These are phyloP conservation scores for Otis tarda DNA, from an alignment of 2,113 vertebrate genomes.

Conservation along the genomic window DNA sequence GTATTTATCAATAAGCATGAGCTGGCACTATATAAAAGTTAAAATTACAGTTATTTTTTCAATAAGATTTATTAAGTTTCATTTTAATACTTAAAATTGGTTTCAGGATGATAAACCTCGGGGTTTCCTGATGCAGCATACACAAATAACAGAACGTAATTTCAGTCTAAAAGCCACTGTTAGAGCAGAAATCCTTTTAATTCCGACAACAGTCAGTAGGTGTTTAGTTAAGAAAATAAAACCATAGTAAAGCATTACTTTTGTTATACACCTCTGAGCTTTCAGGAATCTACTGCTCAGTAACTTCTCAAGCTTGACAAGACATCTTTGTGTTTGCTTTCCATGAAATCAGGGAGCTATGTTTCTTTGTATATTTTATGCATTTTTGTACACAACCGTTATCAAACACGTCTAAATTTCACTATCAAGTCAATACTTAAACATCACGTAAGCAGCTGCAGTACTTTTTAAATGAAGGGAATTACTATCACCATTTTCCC, in stretches of 20 bases:
- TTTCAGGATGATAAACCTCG: not conserved
- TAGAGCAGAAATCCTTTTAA: not conserved
- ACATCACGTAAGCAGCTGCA: not conserved
- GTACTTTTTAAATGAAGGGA: not conserved
- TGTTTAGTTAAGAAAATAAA: not conserved
- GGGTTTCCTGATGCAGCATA: not conserved
- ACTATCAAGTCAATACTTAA: not conserved
- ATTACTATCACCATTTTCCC: not conserved
- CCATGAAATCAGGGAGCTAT: not conserved
- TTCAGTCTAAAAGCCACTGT: not conserved
- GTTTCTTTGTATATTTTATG: not conserved
- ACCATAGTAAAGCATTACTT: not conserved
- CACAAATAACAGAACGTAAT: not conserved
- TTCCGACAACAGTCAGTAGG: not conserved
- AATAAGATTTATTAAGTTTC: not conserved
- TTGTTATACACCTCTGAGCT: not conserved
- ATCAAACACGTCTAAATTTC: not conserved
- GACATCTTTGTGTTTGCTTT: not conserved
- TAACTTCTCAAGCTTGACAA: not conserved
- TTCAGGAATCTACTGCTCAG: not conserved
- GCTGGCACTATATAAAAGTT: not conserved
- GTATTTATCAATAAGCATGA: not conserved
- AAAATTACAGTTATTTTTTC: not conserved
- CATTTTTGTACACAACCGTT: not conserved
- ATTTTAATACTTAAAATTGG: not conserved